These are phyloP conservation scores for Philhelius pedissequus DNA, from an alignment of 2,888 invertebrate genomes.

Conservation along the genomic window DNA sequence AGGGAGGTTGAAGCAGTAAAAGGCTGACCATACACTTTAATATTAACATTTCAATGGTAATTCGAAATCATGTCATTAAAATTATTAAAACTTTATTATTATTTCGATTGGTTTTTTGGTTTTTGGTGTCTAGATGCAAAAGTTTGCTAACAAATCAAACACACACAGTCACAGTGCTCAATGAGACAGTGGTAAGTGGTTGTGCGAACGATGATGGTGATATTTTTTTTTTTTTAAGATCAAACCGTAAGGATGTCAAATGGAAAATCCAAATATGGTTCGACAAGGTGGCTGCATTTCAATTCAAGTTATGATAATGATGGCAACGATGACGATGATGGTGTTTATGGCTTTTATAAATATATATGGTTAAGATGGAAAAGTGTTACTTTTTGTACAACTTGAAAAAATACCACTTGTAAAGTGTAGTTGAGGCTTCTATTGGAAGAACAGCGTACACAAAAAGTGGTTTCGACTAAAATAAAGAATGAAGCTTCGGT, in stretches of 20 bases:
- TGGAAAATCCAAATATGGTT: constrained; percentile 28
- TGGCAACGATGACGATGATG: not conserved
- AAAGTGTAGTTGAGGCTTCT: not conserved
- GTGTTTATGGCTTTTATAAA: not conserved
- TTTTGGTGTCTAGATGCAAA: too few relatives aligned
- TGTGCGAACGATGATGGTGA: not conserved
- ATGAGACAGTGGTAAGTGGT: not conserved
- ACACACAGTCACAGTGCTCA: not conserved
- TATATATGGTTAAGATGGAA: not conserved
- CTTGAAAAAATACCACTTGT: constrained; percentile 17
- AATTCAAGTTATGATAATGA: constrained; percentile 20
- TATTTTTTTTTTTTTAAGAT: not conserved
- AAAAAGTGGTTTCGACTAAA: constrained; percentile 15
- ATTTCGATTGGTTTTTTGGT: not conserved
- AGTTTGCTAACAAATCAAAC: not conserved
- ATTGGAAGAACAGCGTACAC: constrained; percentile 41
- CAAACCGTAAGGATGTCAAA: constrained; percentile 28
- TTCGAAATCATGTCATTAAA: not conserved
- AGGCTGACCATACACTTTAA: constrained; percentile 6
- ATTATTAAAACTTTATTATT: not conserved
- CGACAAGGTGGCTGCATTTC: constrained; percentile 29
- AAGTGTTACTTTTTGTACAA: constrained; percentile 7
- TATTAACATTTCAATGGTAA: constrained; percentile 10
- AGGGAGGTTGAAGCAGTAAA: constrained; percentile 27
- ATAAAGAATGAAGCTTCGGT: not conserved